Evolutionary conservation across 2,113 vertebrate genomes (phyloP).

Genomic region (Coracopsis vasa): DNA sequence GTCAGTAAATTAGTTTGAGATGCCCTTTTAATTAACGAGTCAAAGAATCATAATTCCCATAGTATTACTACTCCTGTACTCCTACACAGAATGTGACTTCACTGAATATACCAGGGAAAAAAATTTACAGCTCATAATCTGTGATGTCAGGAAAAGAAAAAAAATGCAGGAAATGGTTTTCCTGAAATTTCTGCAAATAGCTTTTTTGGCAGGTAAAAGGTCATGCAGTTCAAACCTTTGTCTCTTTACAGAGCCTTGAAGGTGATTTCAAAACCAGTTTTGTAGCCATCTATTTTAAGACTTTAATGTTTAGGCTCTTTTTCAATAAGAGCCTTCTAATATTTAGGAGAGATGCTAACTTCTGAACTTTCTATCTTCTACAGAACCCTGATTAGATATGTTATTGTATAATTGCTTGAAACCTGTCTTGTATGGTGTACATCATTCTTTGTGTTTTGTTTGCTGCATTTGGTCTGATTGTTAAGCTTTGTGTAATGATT

Average conservation of each 20-base stretch:
- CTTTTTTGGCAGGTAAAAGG: background rate
- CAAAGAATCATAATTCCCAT: background rate
- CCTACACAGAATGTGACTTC: background rate
- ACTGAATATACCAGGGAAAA: background rate
- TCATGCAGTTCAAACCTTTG: background rate
- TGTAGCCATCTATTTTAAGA: background rate
- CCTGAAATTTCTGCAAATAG: background rate
- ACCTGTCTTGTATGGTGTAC: background rate
- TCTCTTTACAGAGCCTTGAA: background rate
- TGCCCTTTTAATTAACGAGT: background rate
- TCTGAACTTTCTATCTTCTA: background rate
- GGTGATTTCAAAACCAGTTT: constrained; percentile 15
- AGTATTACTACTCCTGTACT: background rate
- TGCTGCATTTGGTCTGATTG: background rate
- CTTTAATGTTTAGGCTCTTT: background rate
- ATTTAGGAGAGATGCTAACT: background rate
- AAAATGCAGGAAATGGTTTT: background rate
- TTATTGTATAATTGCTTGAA: background rate
- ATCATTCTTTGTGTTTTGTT: background rate
- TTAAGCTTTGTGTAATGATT: background rate
- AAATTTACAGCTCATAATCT: background rate
- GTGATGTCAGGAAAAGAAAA: background rate
- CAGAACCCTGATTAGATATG: background rate
- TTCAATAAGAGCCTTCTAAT: background rate
- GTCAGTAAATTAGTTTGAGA: background rate